These are phyloP conservation scores for Leptinotarsa juncta DNA, from an alignment of 2,888 invertebrate genomes.

Conservation along the genomic window DNA sequence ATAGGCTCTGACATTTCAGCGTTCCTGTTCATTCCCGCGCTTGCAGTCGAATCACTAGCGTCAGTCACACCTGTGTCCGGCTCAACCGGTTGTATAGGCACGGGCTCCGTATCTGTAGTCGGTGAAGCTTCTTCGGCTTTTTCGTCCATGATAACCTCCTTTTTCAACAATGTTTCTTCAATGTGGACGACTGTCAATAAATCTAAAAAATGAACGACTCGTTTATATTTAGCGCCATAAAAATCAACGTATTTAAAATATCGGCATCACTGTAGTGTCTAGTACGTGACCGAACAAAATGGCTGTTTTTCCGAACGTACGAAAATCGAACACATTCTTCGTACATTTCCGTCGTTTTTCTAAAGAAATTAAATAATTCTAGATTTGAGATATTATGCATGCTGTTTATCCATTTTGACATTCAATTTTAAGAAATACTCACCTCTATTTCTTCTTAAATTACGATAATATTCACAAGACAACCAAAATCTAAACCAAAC, in stretches of 20 bases:
- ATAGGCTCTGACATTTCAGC: slow-evolving; percentile 22
- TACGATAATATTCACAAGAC: slow-evolving; percentile 51
- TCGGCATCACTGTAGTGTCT: slow-evolving; percentile 13
- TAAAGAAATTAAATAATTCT: slow-evolving; percentile 3
- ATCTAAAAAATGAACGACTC: slow-evolving; percentile 19
- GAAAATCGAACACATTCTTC: slow-evolving; percentile 49
- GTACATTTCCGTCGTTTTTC: slow-evolving; percentile 33
- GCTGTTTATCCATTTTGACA: neutral
- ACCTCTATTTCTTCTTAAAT: slow-evolving; percentile 51
- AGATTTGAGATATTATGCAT: neutral
- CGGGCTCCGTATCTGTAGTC: slow-evolving; percentile 13
- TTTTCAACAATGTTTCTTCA: neutral
- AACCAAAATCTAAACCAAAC: slow-evolving; percentile 55
- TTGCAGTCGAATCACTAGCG: slow-evolving; percentile 3
- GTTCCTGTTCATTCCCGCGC: slow-evolving; percentile 34
- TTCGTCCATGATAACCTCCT: slow-evolving; percentile 38
- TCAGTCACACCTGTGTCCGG: neutral
- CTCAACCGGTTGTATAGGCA: slow-evolving; percentile 9
- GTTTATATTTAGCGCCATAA: slow-evolving; percentile 52
- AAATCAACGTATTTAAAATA: slow-evolving; percentile 28
- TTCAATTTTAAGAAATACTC: slow-evolving; percentile 47
- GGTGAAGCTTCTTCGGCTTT: slow-evolving; percentile 35
- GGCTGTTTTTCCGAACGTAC: slow-evolving; percentile 53
- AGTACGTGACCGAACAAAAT: slow-evolving; percentile 49
- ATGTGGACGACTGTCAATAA: slow-evolving; percentile 7